Base-by-base conservation (phyloP, 2,797 vertebrate species). In the Parotocinclus haroldoi region DNA sequence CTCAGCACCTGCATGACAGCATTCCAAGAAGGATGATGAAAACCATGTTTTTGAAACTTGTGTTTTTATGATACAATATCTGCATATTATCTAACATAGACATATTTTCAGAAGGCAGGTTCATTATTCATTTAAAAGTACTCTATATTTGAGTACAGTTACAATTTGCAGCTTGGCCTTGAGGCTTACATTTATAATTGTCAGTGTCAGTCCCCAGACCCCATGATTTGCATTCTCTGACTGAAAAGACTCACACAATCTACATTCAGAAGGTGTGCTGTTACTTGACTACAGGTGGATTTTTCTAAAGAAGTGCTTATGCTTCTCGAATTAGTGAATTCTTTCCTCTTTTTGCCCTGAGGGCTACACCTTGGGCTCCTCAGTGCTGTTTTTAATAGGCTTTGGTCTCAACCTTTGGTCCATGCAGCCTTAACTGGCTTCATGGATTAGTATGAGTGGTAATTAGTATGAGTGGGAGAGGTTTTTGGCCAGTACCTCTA, bases 361-460 rank as follows among this genome's bases (percentile, higher is more conserved):
- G 37, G 42, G 55, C 44, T 16, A 55, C 19, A 14, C 46, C 56
- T 18, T 7, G 11, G 5, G 53, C 42, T 69, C 14, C 58, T 53
- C 61, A 18, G 10, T 17, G 49, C 70, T 66, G 53, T 1, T 7
- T 58, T 72, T 73, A 76, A 73, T 66, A 66, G 66, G 66, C 57
- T 17, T 10, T 13, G 54, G 54, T 72, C 58, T 45, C 12, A 36
- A 54, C 61, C 46, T 68, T 18, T 17, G 40, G 16, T 55, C 37
- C 11, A 27, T 63, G 49, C 54, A 58, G 38, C 18, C 68, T 61
- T 65, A 72, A 76, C 68, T 69, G 64, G 27, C 27, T 27, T 5
- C 27, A 27, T 27, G 27, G 27, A 27, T 27, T 27, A 27, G 27
- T 27, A 27, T 27, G 27, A 27, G 27, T 27, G 27, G 27, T 27